Percentiles rank a stretch among this genome's conserved stretches.
Evolutionary conservation across 1,140 invertebrate genomes (phyloP).

Genomic region (Drosophila biarmipes): DNA sequence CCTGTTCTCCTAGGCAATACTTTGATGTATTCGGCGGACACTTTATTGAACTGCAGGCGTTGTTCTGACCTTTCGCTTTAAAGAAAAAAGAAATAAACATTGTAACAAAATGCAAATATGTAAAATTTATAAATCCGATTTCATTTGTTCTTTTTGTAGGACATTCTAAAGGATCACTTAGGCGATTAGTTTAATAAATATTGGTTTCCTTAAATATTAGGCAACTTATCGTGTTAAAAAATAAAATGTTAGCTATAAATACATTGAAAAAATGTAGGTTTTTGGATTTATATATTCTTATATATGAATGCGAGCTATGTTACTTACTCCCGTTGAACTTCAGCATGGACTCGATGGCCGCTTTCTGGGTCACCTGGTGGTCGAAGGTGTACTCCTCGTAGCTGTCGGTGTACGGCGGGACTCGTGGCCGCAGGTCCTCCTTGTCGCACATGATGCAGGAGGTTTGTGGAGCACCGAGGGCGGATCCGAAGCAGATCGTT

Average conservation of each 20-base stretch:
- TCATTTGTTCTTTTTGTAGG: too few relatives aligned
- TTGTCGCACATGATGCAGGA: conserved; percentile 77
- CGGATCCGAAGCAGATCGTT: conserved; percentile 13
- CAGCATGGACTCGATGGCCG: conserved; percentile 68
- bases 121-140: not conserved
- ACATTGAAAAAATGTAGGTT: too few relatives aligned
- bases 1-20: conserved; percentile 86
- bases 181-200: too few relatives aligned
- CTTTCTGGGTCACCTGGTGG: conserved; percentile 72
- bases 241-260: too few relatives aligned
- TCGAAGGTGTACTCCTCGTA: conserved; percentile 77
- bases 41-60: conserved; percentile 59
- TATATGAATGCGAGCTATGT: not conserved
- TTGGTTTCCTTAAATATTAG: too few relatives aligned
- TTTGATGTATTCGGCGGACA: conserved; percentile 86
- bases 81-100: too few relatives aligned
- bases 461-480: conserved; percentile 60
- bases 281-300: too few relatives aligned
- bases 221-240: too few relatives aligned
- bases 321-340: conserved; percentile 66
- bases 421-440: conserved; percentile 54
- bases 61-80: conserved; percentile 39
- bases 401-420: conserved; percentile 30
- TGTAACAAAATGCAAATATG: not conserved
- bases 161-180: too few relatives aligned